Evolutionary conservation across 2,888 invertebrate genomes (phyloP), one percentile per base, ranked within the genome.

Genomic region (Resseliella maxima): DNA sequence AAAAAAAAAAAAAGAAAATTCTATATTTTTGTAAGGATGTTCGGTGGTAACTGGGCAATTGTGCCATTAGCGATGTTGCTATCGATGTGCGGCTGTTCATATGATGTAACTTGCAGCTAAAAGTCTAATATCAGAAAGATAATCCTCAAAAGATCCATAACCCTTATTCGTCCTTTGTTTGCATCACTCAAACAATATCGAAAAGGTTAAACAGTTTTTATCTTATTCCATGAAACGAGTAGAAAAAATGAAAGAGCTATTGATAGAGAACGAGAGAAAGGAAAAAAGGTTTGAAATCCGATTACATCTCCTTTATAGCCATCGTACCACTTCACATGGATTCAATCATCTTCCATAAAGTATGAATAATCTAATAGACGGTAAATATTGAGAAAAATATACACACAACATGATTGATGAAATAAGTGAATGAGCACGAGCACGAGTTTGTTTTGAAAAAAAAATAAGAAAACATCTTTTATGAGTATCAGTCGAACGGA

Each of bases 311-410:
- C 38, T 83, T 83, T 38, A 83, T n/a, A 35, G 72, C 15, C 35
- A 15, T 72, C 72, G 10, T 3, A 35, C 83, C 38, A 83, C 83
- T 38, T 0, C 2, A 21, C 1, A 8, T 41, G 41, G 46, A 83
- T 83, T 83, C 83, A 83, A 83, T 83, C 83, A 83, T 83, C 83
- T n/a, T 35, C 15, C 35, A 35, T 72, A 72, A 72, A 72, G 31
- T 72, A 35, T 72, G 35, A 35, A 35, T 72, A 72, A 72, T 72
- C 31, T 38, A 38, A 83, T 36, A 21, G 83, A 83, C 38, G n/a
- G 0, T 10, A 83, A 24, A 83, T n/a, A 83, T 38, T 83, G 0
- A n/a, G 0, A n/a, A n/a, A 38, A 38, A 3, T 24, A 50, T 18
- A 18, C 18, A 15, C 46, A 50, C 46, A 50, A 50, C 12, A 38